Percentiles rank a stretch among this genome's conserved stretches.
phyloP scores from a whole-genome alignment of 2,888 invertebrate genomes.

The Mythimna vitellina region DNA sequence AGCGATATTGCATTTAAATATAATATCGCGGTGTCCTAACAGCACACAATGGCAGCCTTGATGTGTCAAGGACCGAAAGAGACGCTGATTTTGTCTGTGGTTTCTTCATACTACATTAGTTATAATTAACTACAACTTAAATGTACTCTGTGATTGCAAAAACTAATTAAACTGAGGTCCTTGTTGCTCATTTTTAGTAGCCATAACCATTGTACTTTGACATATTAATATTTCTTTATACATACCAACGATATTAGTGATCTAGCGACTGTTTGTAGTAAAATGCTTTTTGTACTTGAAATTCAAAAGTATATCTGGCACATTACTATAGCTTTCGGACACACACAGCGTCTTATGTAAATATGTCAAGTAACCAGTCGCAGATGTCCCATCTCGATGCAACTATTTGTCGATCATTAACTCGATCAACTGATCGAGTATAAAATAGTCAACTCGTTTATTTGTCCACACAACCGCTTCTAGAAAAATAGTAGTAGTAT shows the following conservation, averaged over 20 bases:
- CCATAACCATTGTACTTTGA: slow-evolving; percentile 12
- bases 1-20: slow-evolving; percentile 77
- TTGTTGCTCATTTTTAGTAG: slow-evolving; percentile 1
- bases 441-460: slow-evolving; percentile 1
- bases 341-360: slow-evolving; percentile 15
- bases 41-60: slow-evolving; percentile 70
- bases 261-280: slow-evolving; percentile 17
- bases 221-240: slow-evolving; percentile 20
- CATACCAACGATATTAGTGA: slow-evolving; percentile 16
- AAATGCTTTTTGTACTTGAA: not conserved
- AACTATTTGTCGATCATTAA: slow-evolving; percentile 5
- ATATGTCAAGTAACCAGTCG: slow-evolving; percentile 5
- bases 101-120: slow-evolving; percentile 40
- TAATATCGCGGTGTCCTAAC: slow-evolving; percentile 69
- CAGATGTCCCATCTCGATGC: slow-evolving; percentile 14
- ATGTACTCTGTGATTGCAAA: slow-evolving; percentile 30
- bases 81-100: slow-evolving; percentile 18
- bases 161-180: slow-evolving; percentile 34
- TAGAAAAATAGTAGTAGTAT: not conserved
- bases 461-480: not conserved
- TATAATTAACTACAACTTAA: slow-evolving; percentile 35
- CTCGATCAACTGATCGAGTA: not conserved
- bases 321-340: not conserved
- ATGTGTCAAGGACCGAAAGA: slow-evolving; percentile 71
- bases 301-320: slow-evolving; percentile 6